Conservation (phyloP, 2,888 invertebrate species). For the Drymonia ruficornis region DNA sequence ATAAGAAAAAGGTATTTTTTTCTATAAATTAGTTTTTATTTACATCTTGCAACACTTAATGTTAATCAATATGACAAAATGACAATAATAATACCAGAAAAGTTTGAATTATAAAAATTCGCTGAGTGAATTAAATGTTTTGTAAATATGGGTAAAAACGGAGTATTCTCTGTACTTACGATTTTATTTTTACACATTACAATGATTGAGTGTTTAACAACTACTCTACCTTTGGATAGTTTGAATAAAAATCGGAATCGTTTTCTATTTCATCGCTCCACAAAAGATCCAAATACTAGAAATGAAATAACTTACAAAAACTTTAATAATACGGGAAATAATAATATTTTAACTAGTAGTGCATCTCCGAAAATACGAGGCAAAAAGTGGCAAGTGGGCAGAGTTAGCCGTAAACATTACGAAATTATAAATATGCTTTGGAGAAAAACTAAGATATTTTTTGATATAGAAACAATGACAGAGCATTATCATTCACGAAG, state of each 20-base stretch:
- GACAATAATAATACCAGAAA: too few species aligned
- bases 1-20: too few species aligned
- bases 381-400: constrained; percentile 55
- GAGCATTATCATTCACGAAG: constrained; percentile 14
- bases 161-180: not conserved
- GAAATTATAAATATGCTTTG: constrained; percentile 67
- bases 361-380: constrained; percentile 5
- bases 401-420: constrained; percentile 61
- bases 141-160: not conserved
- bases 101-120: too few species aligned
- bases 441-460: constrained; percentile 61
- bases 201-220: not conserved
- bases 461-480: constrained; percentile 39
- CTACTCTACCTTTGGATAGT: not conserved
- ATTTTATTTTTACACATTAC: constrained; percentile 2
- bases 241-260: not conserved
- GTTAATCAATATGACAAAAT: too few species aligned
- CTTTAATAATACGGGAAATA: not conserved
- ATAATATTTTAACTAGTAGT: constrained; percentile 9
- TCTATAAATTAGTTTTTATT: too few species aligned
- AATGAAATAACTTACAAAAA: not conserved
- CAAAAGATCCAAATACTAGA: not conserved
- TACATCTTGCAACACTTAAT: too few species aligned
- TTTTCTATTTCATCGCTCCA: not conserved
- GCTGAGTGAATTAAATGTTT: not conserved